Conservation (phyloP, 2,888 invertebrate species). For the Enchytraeus crypticus region DNA sequence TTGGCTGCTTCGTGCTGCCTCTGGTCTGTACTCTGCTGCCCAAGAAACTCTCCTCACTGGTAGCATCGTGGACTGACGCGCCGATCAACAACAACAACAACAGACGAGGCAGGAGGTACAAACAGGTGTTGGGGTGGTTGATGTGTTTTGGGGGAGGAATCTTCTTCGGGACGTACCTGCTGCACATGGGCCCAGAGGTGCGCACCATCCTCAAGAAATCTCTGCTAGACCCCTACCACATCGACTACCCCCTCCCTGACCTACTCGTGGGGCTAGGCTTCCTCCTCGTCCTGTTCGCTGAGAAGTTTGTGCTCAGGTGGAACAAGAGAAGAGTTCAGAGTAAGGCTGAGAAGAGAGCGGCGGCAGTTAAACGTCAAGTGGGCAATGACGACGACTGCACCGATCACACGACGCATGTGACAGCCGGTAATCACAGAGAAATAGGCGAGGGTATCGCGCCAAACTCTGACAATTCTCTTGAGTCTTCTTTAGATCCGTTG, state of each 20-base stretch:
- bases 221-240: conserved; percentile 21
- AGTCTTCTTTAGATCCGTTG: too few species aligned
- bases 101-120: conserved; percentile 13
- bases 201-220: conserved; percentile 30
- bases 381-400: neutral
- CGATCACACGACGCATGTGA: neutral
- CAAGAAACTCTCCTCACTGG: conserved; percentile 14
- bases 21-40: conserved; percentile 21
- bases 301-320: conserved; percentile 31
- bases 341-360: neutral
- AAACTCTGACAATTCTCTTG: too few species aligned
- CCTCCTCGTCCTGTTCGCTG: conserved; percentile 37
- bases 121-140: conserved; percentile 19
- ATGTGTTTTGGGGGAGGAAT: conserved; percentile 45
- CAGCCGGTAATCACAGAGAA: too few species aligned
- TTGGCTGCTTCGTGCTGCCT: conserved; percentile 18
- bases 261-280: conserved; percentile 39
- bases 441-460: too few species aligned
- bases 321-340: conserved; percentile 12
- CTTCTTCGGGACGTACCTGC: conserved; percentile 43
- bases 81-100: too few species aligned
- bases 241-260: conserved; percentile 39
- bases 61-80: conserved; percentile 14
- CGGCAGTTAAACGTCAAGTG: neutral
- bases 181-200: conserved; percentile 42